phyloP scores from a whole-genome alignment of 1,140 invertebrate species.

The Mylabris phalerata region DNA sequence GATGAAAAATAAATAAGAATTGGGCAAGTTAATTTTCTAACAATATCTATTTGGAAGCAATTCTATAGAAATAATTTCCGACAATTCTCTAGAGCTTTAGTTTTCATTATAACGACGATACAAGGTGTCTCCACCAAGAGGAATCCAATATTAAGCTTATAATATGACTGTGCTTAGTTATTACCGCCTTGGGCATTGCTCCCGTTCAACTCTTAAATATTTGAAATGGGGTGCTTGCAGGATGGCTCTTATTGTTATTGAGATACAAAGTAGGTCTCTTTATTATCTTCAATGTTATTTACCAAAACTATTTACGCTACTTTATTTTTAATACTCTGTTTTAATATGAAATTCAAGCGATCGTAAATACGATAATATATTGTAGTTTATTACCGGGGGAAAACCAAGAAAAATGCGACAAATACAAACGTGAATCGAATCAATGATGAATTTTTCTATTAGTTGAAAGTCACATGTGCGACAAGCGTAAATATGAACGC shows the following conservation, averaged over 20 bases:
- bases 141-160: slow-evolving; percentile 26
- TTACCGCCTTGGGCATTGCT: slow-evolving; percentile 11
- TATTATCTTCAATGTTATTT: slow-evolving; percentile 5
- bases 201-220: slow-evolving; percentile 19
- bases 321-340: too few species aligned
- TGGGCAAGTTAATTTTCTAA: too few species aligned
- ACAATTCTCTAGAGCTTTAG: slow-evolving; percentile 14
- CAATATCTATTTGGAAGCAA: too few species aligned
- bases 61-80: neutral
- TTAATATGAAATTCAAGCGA: too few species aligned
- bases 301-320: too few species aligned
- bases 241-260: slow-evolving; percentile 16
- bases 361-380: too few species aligned
- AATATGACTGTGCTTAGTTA: slow-evolving; percentile 21
- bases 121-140: slow-evolving; percentile 17
- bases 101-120: slow-evolving; percentile 19
- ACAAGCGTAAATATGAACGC: slow-evolving; percentile 2
- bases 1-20: neutral
- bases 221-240: slow-evolving; percentile 12
- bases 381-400: too few species aligned
- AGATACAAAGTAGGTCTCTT: slow-evolving; percentile 6
- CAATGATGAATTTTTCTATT: neutral
- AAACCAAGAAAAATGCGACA: too few species aligned
- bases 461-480: neutral
- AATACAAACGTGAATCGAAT: too few species aligned